Percentiles rank a stretch among this genome's conserved stretches.
phyloP scores from a whole-genome alignment of 1,140 invertebrate species.

The Cepaea nemoralis region DNA sequence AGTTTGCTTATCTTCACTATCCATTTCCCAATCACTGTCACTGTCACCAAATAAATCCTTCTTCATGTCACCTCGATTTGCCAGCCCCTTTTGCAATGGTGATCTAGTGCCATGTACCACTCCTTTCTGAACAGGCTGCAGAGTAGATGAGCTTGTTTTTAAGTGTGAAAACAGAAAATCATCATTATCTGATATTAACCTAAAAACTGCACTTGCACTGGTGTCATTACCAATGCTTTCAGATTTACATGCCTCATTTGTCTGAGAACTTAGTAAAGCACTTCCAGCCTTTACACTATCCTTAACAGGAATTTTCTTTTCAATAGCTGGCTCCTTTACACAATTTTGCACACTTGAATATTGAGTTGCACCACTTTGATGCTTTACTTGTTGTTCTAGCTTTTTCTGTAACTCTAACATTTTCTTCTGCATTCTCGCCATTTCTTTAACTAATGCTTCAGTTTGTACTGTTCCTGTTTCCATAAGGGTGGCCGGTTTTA shows the following conservation, averaged over 20 bases:
- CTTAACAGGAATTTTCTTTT: neutral
- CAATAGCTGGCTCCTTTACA: neutral
- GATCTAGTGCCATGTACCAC: neutral
- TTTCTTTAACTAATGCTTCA: slow-evolving; percentile 43
- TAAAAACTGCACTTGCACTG: neutral
- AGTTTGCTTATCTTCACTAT: slow-evolving; percentile 57
- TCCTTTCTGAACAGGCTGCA: neutral
- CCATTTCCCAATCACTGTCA: slow-evolving; percentile 69
- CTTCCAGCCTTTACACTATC: neutral
- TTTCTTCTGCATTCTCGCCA: slow-evolving; percentile 52
- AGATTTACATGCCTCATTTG: neutral
- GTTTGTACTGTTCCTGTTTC: neutral
- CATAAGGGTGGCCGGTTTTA: neutral
- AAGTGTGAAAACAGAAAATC: slow-evolving; percentile 3
- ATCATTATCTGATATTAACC: neutral
- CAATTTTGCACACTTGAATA: neutral
- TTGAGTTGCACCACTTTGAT: slow-evolving; percentile 14
- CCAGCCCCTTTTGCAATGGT: neutral
- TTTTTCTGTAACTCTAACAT: slow-evolving; percentile 52
- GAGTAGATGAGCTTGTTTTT: slow-evolving; percentile 46
- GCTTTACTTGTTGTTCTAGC: slow-evolving; percentile 24
- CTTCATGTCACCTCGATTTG: slow-evolving; percentile 35
- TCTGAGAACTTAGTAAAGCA: neutral
- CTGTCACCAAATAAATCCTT: slow-evolving; percentile 59
- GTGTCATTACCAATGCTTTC: neutral